Base-by-base conservation (phyloP, 2,113 vertebrate species). In the Anser cygnoides region DNA sequence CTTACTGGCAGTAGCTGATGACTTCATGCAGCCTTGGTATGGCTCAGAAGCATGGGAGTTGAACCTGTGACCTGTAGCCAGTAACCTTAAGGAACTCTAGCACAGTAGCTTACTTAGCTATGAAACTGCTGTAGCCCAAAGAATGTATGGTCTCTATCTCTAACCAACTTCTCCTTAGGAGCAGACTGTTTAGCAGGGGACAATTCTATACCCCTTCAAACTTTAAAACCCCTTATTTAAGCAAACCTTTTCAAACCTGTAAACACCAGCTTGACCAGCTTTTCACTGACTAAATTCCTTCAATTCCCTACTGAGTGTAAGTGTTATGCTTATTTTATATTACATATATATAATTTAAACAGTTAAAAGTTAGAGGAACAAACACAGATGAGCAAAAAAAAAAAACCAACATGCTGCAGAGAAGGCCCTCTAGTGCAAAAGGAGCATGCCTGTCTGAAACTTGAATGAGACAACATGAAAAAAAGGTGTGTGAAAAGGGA, bases 21-120 rank as follows among this genome's bases (percentile, higher is more conserved):
- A 14, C 29, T 85, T 59, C 7, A 6, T 4, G 1, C 10, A 49
- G 55, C 1, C 0, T 1, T 57, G 58, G 14, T 44, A 5, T 49
- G 62, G 84, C 55, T 71, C 70, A 75, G 74, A 25, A 23, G 25
- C 20, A 1, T 0, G 11, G 52, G 29, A 39, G 33, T 0, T 33
- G n/a, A 26, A 28, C 11, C 29, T 33, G 49, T 35, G 41, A 46
- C 79, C 50, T 57, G 35, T 7, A 67, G 79, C 65, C 65, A 59
- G 43, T 46, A 11, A 21, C 5, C 46, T 19, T 13, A 5, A 2
- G 43, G 50, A 31, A 59, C 71, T 43, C 21, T 21, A 28, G 61
- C 41, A 58, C 43, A 28, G 18, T 14, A 4, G 6, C 44, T 31
- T 23, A 37, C 43, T 55, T n/a, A 11, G 39, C 44, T 75, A 4